Percentiles rank a stretch among this genome's conserved stretches.
phyloP scores from a whole-genome alignment of 2,888 invertebrate species.

The Drosophila kuntzei region DNA sequence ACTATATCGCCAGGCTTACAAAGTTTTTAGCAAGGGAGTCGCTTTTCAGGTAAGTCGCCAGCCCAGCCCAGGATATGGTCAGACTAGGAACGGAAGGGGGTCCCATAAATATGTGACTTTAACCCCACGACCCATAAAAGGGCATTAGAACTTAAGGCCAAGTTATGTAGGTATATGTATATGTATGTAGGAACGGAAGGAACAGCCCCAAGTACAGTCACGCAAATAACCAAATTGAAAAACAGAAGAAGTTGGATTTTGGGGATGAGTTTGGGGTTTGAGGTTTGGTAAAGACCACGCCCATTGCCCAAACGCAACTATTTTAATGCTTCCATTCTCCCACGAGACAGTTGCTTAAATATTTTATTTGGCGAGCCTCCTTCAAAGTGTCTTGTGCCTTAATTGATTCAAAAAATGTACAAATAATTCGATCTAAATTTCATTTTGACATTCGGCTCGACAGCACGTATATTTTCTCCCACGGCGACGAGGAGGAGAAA shows the following conservation, averaged over 20 bases:
- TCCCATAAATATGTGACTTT: conserved; percentile 38
- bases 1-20: conserved; percentile 14
- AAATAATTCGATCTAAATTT: conserved; percentile 60
- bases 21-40: conserved; percentile 12
- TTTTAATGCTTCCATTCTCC: conserved; percentile 32
- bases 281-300: conserved; percentile 40
- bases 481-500: background rate
- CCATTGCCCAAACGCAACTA: conserved; percentile 50
- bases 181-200: conserved; percentile 19
- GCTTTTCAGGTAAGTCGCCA: conserved; percentile 1
- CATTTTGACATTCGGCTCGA: conserved; percentile 36
- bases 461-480: conserved; percentile 26
- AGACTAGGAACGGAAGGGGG: background rate
- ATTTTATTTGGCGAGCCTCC: conserved; percentile 56
- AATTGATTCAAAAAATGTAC: conserved; percentile 62
- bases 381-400: conserved; percentile 40
- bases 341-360: conserved; percentile 52
- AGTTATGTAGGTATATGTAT: conserved; percentile 32
- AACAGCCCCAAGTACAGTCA: conserved; percentile 40
- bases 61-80: conserved; percentile 25
- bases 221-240: conserved; percentile 56
- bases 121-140: conserved; percentile 53
- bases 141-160: conserved; percentile 56
- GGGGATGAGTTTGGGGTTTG: background rate
- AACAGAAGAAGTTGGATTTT: conserved; percentile 11